Evolutionary conservation across 2,113 vertebrate genomes (phyloP).

Genomic region (Corvus moneduloides): DNA sequence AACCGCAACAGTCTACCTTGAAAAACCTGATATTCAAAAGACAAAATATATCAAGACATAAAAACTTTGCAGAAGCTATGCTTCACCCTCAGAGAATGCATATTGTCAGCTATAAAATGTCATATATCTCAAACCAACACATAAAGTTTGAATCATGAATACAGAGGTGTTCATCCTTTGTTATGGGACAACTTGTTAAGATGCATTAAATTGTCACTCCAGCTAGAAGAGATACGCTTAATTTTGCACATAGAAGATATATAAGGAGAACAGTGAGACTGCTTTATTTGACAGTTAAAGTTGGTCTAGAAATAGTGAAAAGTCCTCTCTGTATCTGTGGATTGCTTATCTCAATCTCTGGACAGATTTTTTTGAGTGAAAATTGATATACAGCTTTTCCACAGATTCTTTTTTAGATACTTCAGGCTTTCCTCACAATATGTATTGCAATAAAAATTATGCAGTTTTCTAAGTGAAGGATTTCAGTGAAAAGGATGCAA

Average conservation of each 20-base stretch:
- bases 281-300: not conserved
- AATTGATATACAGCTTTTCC: not conserved
- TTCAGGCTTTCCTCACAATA: not conserved
- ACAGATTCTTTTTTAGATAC: not conserved
- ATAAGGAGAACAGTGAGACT: not conserved
- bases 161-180: slow-evolving; percentile 4
- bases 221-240: not conserved
- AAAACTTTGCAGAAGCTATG: not conserved
- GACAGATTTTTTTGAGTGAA: not conserved
- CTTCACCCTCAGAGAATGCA: not conserved
- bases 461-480: not conserved
- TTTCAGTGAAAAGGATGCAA: not conserved
- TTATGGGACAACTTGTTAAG: not conserved
- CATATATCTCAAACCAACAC: not conserved
- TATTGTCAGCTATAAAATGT: not conserved
- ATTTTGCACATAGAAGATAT: not conserved
- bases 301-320: not conserved
- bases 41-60: not conserved
- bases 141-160: not conserved
- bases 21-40: not conserved
- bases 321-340: not conserved
- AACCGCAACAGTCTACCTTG: not conserved
- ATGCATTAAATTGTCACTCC: not conserved
- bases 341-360: not conserved
- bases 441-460: not conserved